Evolutionary conservation across 2,113 vertebrate genomes (phyloP).

Genomic region (Cyanoderma ruficeps): DNA sequence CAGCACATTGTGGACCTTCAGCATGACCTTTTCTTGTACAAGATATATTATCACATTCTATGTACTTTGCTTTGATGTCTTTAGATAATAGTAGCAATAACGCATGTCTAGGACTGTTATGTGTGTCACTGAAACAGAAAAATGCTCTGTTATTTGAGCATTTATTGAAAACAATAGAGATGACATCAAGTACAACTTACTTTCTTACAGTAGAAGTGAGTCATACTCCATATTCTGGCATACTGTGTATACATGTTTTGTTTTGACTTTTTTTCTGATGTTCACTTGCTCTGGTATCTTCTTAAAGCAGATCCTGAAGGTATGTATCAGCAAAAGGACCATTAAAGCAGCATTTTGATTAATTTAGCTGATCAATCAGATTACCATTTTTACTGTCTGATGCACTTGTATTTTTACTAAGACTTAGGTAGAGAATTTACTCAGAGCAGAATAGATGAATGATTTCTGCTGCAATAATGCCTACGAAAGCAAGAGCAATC

Average conservation of each 20-base stretch:
- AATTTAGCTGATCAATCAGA: background rate
- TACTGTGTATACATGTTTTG: background rate
- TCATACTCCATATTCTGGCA: background rate
- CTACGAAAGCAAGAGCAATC: background rate
- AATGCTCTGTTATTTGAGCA: background rate
- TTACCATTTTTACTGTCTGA: background rate
- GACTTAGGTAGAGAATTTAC: background rate
- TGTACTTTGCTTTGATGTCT: constrained; percentile 17
- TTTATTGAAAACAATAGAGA: background rate
- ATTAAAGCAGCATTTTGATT: background rate
- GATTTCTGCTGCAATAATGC: background rate
- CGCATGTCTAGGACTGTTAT: background rate
- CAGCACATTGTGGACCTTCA: constrained; percentile 17
- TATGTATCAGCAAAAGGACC: background rate
- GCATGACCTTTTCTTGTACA: constrained; percentile 27
- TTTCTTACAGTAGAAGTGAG: background rate
- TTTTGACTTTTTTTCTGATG: background rate
- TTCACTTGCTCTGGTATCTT: background rate
- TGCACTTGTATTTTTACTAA: background rate
- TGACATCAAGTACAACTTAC: background rate
- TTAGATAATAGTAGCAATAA: constrained; percentile 49
- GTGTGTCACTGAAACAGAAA: background rate
- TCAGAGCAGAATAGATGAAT: background rate
- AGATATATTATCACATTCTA: background rate
- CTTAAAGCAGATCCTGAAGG: background rate